These are phyloP conservation scores for Halesus radiatus DNA, from an alignment of 1,140 invertebrate species.

Conservation along the genomic window DNA sequence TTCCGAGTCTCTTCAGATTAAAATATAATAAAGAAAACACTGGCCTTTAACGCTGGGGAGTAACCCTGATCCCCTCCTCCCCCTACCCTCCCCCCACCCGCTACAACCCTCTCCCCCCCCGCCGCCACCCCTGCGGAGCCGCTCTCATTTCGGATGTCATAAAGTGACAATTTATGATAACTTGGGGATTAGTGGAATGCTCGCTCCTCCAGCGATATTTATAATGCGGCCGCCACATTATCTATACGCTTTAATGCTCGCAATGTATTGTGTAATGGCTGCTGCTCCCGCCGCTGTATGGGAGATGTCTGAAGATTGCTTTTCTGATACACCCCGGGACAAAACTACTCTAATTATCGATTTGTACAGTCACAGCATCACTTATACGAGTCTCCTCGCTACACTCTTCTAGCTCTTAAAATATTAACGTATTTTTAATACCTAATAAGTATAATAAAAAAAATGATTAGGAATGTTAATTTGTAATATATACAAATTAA, in stretches of 20 bases:
- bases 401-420: too few species aligned
- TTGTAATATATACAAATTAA: too few species aligned
- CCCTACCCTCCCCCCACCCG: not conserved
- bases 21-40: conserved; percentile 37
- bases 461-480: too few species aligned
- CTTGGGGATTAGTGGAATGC: conserved; percentile 58
- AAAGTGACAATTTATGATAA: conserved; percentile 59
- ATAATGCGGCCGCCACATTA: conserved; percentile 57
- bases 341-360: too few species aligned
- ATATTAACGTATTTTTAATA: too few species aligned
- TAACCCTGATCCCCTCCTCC: not conserved
- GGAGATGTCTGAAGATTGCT: conserved; percentile 13
- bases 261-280: conserved; percentile 47
- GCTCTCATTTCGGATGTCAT: conserved; percentile 59
- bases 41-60: conserved; percentile 18
- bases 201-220: conserved; percentile 56
- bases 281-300: conserved; percentile 13
- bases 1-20: conserved; percentile 9
- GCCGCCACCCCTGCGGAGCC: conserved; percentile 48
- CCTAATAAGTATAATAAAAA: too few species aligned
- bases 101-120: conserved; percentile 13
- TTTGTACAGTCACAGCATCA: too few species aligned
- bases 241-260: conserved; percentile 55
- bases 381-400: too few species aligned
- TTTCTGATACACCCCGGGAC: not conserved